Evolutionary conservation across 2,113 vertebrate genomes (phyloP), one percentile per base, ranked within the genome.

Genomic region (Lepisosteus osseus): DNA sequence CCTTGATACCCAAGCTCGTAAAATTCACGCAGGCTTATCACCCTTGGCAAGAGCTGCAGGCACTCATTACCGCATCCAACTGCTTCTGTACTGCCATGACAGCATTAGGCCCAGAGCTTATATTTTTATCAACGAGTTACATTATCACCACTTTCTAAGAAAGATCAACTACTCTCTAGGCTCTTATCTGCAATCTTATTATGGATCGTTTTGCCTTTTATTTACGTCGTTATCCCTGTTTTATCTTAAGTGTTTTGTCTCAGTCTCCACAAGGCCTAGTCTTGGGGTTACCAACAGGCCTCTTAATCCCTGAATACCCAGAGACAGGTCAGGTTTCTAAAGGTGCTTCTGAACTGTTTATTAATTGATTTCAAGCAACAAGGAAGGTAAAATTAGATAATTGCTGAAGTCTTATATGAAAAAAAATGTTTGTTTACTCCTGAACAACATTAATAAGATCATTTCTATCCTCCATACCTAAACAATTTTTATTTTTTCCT

Each of bases 21-120:
- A 94, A 93, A 95, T 95, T 93, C 93, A 92, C 90, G 88, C 92
- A 90, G 91, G 92, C 92, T 94, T 93, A 93, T 93, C 92, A 93
- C 93, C 91, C 90, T 91, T 89, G 91, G 92, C 87, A 87, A 93
- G 90, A 91, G 88, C 93, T 93, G 88, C 87, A 91, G 93, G 92
- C 90, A 81, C 86, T 90, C 88, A 84, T 85, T 89, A 92, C 91
- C 67, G 80, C 84, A 90, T 86, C 84, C 87, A 91, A 86, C 90
- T 84, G 85, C 88, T 90, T 89, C 87, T 88, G 89, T 88, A 86
- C 80, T 69, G 77, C 89, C 88, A 84, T 85, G 89, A 89, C 84
- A 87, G 85, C 85, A 86, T 85, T 86, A 87, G 92, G 86, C 83
- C 87, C 78, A 79, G 68, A 85, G 84, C 83, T 89, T 90, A 82